A percentile compares a stretch with the other conserved stretches of the same genome.
These are phyloP conservation scores for Mimumesa dahlbomi DNA, from an alignment of 2,888 invertebrate species.

Conservation along the genomic window DNA sequence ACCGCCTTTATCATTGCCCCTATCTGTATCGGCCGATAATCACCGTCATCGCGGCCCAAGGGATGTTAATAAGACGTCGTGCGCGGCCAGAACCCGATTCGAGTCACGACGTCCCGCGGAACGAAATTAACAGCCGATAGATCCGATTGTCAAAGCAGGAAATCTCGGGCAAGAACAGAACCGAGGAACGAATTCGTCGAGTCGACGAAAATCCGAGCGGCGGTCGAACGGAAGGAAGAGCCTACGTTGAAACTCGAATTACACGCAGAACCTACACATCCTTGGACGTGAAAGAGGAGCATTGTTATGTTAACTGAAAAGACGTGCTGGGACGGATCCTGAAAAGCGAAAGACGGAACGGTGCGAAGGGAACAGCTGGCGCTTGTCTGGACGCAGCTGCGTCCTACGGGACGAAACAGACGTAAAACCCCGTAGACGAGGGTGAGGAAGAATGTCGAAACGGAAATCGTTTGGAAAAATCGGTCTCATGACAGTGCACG, in stretches of 20 bases:
- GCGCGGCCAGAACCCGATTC: constrained; percentile 12
- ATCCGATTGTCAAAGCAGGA: constrained; percentile 22
- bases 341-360: constrained; percentile 34
- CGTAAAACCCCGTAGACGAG: constrained; percentile 15
- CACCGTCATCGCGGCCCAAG: constrained; percentile 51
- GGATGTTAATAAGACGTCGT: constrained; percentile 61
- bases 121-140: constrained; percentile 12
- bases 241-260: not conserved
- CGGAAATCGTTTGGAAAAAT: constrained; percentile 20
- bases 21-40: constrained; percentile 54
- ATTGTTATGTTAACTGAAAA: constrained; percentile 71
- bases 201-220: not conserved
- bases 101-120: constrained; percentile 41
- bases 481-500: no score
- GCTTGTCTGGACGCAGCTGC: constrained; percentile 58
- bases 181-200: not conserved
- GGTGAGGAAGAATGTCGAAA: constrained; percentile 30
- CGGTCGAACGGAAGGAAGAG: not conserved
- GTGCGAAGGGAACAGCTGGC: constrained; percentile 54
- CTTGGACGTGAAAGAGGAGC: constrained; percentile 50
- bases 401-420: constrained; percentile 30
- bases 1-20: constrained; percentile 46
- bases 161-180: not conserved
- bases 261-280: constrained; percentile 4
- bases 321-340: constrained; percentile 53